Evolutionary conservation across 1,140 invertebrate genomes (phyloP).

Genomic region (Ceratitis capitata): DNA sequence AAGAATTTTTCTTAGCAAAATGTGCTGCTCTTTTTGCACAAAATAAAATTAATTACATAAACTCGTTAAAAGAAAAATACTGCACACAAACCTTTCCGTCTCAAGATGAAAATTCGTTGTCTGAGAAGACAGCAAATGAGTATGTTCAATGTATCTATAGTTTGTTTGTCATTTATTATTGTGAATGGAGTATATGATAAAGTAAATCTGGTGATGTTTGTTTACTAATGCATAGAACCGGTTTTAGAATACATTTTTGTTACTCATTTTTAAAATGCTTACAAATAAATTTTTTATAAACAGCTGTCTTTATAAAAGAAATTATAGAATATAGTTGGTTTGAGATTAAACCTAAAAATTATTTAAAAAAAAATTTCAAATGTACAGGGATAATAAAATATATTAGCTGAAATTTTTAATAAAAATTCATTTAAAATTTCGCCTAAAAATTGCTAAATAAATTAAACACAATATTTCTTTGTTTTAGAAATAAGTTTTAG

Average conservation of each 20-base stretch:
- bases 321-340: no score
- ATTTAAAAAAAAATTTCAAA: not conserved
- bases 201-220: not conserved
- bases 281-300: no score
- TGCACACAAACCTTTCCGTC: not conserved
- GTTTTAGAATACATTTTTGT: not conserved
- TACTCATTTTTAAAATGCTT: no score
- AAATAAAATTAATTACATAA: conserved; percentile 27
- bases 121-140: not conserved
- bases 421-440: no score
- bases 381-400: not conserved
- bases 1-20: no score
- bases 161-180: not conserved
- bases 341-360: not conserved
- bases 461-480: not conserved
- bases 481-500: not conserved
- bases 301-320: no score
- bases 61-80: not conserved
- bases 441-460: not conserved
- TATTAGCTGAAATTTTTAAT: no score
- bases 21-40: not conserved
- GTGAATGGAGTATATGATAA: not conserved
- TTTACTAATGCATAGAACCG: not conserved
- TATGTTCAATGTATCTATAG: not conserved
- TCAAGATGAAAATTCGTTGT: not conserved